Percentiles rank a stretch among this genome's conserved stretches.
Conservation (phyloP, 2,888 invertebrate genomes). For the Microlaimidae sp. region DNA sequence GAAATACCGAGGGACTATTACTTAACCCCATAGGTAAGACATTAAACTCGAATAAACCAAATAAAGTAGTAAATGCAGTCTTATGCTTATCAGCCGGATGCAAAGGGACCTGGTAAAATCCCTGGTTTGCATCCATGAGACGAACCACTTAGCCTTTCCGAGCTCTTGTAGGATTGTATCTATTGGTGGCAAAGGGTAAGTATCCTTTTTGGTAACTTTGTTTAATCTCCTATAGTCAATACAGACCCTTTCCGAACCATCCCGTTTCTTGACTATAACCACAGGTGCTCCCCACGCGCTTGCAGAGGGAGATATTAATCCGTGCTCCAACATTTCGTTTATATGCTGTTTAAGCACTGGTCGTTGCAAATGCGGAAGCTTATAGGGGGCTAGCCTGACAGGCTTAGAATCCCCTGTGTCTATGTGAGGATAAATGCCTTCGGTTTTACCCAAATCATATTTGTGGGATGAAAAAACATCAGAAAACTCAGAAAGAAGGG, state of each 20-base stretch:
- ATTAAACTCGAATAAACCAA: neutral
- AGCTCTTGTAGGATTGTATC: neutral
- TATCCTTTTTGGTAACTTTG: neutral
- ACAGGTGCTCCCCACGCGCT: neutral
- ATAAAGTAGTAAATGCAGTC: neutral
- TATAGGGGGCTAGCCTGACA: neutral
- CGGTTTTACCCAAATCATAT: neutral
- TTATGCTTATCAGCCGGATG: neutral
- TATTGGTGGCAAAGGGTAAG: neutral
- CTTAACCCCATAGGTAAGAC: neutral
- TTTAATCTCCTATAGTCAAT: constrained; percentile 4
- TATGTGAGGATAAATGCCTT: neutral
- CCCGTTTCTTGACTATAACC: neutral
- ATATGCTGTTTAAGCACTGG: neutral
- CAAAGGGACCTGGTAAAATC: constrained; percentile 1
- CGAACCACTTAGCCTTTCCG: neutral
- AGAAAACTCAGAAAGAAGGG: no score
- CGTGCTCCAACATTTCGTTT: constrained; percentile 3
- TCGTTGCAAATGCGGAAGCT: neutral
- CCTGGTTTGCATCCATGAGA: neutral
- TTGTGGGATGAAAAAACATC: neutral
- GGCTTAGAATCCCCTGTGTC: neutral
- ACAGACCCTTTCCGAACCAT: neutral
- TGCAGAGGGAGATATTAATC: neutral
- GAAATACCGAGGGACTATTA: neutral